Conservation (phyloP, 2,888 invertebrate genomes). For the Eucera pruinosa region DNA sequence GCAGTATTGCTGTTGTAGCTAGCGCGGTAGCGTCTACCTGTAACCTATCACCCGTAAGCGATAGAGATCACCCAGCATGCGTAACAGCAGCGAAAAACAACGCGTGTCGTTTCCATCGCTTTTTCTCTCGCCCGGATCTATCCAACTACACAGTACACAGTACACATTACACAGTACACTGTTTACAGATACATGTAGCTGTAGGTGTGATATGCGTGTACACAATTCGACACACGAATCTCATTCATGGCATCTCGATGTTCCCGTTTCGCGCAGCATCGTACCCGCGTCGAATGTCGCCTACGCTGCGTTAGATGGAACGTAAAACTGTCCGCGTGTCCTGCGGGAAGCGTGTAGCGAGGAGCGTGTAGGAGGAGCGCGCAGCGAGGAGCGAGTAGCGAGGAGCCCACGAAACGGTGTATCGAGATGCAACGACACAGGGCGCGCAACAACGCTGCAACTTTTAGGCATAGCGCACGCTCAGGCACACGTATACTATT, state of each 20-base stretch:
- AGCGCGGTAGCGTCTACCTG: background rate
- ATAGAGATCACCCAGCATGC: conserved; percentile 11
- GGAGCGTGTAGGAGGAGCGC: too few relatives aligned
- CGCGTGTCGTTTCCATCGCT: background rate
- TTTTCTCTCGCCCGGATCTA: background rate
- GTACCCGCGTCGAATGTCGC: too few relatives aligned
- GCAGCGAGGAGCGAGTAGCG: too few relatives aligned
- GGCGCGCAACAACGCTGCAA: conserved; percentile 32
- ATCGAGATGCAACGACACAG: conserved; percentile 15
- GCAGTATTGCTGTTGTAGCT: conserved; percentile 1
- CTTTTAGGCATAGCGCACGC: background rate
- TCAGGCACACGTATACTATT: conserved; percentile 35
- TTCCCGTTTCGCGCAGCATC: too few relatives aligned
- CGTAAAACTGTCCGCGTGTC: too few relatives aligned
- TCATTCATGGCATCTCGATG: conserved; percentile 12
- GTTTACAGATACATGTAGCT: too few relatives aligned
- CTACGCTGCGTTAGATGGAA: background rate
- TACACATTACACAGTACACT: too few relatives aligned
- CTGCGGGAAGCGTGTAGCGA: too few relatives aligned
- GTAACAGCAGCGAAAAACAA: background rate
- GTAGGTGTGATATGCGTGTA: too few relatives aligned
- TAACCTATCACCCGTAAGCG: too few relatives aligned
- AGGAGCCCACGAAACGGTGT: too few relatives aligned
- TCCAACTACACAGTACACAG: background rate
- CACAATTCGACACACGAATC: too few relatives aligned